Percentiles rank a stretch among this genome's conserved stretches.
Evolutionary conservation across 2,113 vertebrate genomes (phyloP).

Genomic region (Callipepla squamata): DNA sequence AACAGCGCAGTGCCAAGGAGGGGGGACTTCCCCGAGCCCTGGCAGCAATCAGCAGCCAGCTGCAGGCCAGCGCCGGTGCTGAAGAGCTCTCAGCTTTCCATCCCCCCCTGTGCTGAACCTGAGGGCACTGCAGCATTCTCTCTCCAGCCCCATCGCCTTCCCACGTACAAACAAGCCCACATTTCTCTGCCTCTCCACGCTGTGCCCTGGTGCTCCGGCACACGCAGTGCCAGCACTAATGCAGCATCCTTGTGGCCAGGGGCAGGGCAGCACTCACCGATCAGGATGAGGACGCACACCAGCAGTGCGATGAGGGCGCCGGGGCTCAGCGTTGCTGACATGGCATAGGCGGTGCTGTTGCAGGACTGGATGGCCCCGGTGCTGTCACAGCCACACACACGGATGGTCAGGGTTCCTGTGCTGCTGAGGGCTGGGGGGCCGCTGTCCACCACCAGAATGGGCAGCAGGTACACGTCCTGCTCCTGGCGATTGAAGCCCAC

Average conservation of each 20-base stretch:
- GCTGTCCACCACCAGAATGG: slow-evolving; percentile 94
- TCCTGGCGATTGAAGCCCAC: slow-evolving; percentile 94
- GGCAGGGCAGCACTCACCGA: slow-evolving; percentile 83
- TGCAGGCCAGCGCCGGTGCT: neutral
- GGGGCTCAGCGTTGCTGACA: slow-evolving; percentile 91
- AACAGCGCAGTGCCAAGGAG: neutral
- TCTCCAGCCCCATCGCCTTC: neutral
- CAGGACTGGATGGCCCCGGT: slow-evolving; percentile 92
- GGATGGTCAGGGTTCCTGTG: slow-evolving; percentile 95
- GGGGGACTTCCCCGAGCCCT: neutral
- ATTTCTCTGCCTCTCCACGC: fast-evolving
- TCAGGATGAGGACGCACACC: slow-evolving; percentile 94
- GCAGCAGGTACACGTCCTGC: slow-evolving; percentile 93
- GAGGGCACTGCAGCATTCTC: neutral
- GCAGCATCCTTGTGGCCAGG: neutral
- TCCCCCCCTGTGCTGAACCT: neutral
- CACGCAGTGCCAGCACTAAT: neutral
- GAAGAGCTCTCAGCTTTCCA: neutral
- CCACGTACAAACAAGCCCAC: fast-evolving
- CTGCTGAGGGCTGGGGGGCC: slow-evolving; percentile 94
- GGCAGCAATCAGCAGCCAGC: neutral
- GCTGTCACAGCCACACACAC: slow-evolving; percentile 91
- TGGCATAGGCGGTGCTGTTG: slow-evolving; percentile 90
- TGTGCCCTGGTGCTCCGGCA: fast-evolving
- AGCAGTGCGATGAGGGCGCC: slow-evolving; percentile 94